phyloP scores from a whole-genome alignment of 2,113 vertebrate species.

The Athene cunicularia region DNA sequence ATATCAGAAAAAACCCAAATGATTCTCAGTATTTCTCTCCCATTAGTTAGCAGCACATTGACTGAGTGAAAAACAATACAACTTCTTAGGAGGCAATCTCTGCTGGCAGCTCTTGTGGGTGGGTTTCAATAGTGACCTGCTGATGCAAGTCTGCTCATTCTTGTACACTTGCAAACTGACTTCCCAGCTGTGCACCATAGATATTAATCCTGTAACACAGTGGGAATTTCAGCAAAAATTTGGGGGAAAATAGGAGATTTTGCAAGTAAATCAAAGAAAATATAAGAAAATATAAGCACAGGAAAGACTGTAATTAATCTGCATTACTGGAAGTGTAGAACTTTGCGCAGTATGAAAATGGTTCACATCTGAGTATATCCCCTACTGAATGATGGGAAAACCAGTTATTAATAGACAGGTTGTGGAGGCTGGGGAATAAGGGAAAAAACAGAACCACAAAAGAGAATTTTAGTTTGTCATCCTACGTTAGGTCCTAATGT shows the following conservation, averaged over 20 bases:
- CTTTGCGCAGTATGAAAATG: not conserved
- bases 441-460: not conserved
- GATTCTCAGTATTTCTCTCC: not conserved
- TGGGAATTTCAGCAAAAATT: not conserved
- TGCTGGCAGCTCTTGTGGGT: constrained; percentile 9
- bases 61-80: constrained; percentile 14
- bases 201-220: not conserved
- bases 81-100: not conserved
- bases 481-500: not conserved
- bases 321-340: not conserved
- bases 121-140: not conserved
- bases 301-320: not conserved
- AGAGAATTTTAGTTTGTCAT: not conserved
- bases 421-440: not conserved
- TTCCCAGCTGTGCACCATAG: not conserved
- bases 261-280: not conserved
- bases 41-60: not conserved
- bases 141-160: not conserved
- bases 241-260: not conserved
- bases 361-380: not conserved
- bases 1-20: not conserved
- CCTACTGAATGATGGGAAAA: not conserved
- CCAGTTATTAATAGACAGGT: not conserved
- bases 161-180: not conserved
- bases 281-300: not conserved